phyloP scores from a whole-genome alignment of 1,140 invertebrate species.

The Dreissena polymorpha region DNA sequence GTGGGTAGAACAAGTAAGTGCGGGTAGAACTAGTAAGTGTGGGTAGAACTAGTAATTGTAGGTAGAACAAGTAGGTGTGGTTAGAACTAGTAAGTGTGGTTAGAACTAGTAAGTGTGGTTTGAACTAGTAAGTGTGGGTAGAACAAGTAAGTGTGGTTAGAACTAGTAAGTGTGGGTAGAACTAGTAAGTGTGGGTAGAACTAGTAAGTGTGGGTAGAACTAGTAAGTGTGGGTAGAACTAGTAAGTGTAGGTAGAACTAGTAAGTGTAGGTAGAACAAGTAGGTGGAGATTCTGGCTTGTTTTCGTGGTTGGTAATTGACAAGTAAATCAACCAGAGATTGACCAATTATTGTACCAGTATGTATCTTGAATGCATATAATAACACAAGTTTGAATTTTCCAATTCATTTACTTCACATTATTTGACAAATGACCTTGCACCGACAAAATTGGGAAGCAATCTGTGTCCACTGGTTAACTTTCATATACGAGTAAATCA shows the following conservation, averaged over 20 bases:
- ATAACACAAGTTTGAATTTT: too few relatives aligned
- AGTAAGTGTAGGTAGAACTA: constrained; percentile 76
- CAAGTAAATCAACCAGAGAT: neutral
- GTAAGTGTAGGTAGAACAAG: constrained; percentile 77
- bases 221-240: constrained; percentile 75
- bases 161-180: constrained; percentile 76
- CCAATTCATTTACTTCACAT: too few relatives aligned
- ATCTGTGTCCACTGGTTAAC: too few relatives aligned
- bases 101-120: constrained; percentile 75
- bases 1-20: constrained; percentile 76
- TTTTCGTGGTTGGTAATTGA: neutral
- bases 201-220: constrained; percentile 76
- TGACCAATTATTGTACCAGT: neutral
- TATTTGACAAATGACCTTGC: too few relatives aligned
- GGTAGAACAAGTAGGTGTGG: too few relatives aligned
- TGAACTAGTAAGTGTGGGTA: constrained; percentile 76
- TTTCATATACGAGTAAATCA: too few relatives aligned
- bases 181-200: constrained; percentile 76
- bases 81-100: constrained; percentile 76
- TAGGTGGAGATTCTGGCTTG: constrained; percentile 55
- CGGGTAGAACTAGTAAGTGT: constrained; percentile 76
- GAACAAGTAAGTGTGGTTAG: constrained; percentile 76
- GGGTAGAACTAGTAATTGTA: constrained; percentile 75
- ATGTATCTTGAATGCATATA: neutral
- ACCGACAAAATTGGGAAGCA: too few relatives aligned